Conservation (phyloP, 2,113 vertebrate species). For the Eurystomus gularis region DNA sequence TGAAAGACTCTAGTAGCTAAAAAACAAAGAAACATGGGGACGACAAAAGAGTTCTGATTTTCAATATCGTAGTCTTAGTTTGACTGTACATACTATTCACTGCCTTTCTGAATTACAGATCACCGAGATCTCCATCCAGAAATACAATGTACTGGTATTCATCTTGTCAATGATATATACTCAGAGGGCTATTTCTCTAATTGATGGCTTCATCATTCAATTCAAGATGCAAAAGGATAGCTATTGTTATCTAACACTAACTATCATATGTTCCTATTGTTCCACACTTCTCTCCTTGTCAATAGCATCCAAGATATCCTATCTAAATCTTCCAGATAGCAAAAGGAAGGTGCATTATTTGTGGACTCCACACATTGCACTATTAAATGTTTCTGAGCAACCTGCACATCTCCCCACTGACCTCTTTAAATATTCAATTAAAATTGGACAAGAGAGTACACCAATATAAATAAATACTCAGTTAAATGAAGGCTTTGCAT, state of each 20-base stretch:
- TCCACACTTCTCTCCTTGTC: constrained; percentile 29
- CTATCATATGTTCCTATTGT: constrained; percentile 40
- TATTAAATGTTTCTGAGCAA: constrained; percentile 26
- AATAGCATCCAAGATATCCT: constrained; percentile 1
- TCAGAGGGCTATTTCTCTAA: constrained; percentile 36
- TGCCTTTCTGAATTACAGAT: constrained; percentile 46
- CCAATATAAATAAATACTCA: background rate
- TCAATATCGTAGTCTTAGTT: background rate
- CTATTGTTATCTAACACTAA: constrained; percentile 49
- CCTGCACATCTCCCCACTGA: background rate
- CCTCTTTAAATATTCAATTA: constrained; percentile 11
- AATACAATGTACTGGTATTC: background rate
- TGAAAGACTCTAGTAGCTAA: background rate
- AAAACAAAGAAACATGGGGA: background rate
- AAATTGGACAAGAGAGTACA: background rate
- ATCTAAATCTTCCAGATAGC: constrained; percentile 8
- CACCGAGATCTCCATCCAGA: background rate
- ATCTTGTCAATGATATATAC: constrained; percentile 16
- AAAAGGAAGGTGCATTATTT: constrained; percentile 1
- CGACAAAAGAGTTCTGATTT: background rate
- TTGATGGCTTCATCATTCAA: constrained; percentile 29
- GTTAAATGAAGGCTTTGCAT: background rate
- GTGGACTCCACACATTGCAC: background rate
- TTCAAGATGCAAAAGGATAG: constrained; percentile 23
- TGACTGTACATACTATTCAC: background rate